A percentile compares a stretch with the other conserved stretches of the same genome.
These are phyloP conservation scores for Cataglyphis albicans DNA, from an alignment of 2,888 invertebrate species.

Conservation along the genomic window DNA sequence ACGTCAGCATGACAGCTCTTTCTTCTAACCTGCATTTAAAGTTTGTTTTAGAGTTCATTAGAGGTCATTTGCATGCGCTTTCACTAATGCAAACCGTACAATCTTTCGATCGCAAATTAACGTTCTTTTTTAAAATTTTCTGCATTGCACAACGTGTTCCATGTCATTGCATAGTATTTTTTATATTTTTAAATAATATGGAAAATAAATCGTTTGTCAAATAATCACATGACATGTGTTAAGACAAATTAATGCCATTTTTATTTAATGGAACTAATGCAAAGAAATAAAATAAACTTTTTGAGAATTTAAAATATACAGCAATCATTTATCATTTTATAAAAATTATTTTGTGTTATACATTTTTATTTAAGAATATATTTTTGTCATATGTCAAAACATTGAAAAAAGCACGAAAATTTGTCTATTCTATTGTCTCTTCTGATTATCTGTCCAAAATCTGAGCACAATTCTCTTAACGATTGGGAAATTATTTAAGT, in stretches of 20 bases:
- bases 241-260: not conserved
- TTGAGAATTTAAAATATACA: not conserved
- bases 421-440: too few relatives aligned
- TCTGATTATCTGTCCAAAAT: too few relatives aligned
- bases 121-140: not conserved
- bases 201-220: not conserved
- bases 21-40: slow-evolving; percentile 56
- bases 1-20: slow-evolving; percentile 62
- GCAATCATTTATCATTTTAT: not conserved
- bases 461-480: too few relatives aligned
- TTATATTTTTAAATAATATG: not conserved
- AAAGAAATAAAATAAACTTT: not conserved
- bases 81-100: not conserved
- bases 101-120: not conserved
- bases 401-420: too few relatives aligned
- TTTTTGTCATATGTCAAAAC: too few relatives aligned
- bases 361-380: not conserved
- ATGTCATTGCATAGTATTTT: not conserved
- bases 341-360: not conserved
- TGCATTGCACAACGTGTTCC: not conserved
- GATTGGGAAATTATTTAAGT: too few relatives aligned
- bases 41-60: slow-evolving; percentile 52
- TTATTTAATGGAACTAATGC: not conserved
- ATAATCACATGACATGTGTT: not conserved
- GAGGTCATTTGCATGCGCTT: slow-evolving; percentile 18